These are phyloP conservation scores for Galagoides demidoff DNA, from an alignment of 2,797 vertebrate genomes.

Conservation along the genomic window DNA sequence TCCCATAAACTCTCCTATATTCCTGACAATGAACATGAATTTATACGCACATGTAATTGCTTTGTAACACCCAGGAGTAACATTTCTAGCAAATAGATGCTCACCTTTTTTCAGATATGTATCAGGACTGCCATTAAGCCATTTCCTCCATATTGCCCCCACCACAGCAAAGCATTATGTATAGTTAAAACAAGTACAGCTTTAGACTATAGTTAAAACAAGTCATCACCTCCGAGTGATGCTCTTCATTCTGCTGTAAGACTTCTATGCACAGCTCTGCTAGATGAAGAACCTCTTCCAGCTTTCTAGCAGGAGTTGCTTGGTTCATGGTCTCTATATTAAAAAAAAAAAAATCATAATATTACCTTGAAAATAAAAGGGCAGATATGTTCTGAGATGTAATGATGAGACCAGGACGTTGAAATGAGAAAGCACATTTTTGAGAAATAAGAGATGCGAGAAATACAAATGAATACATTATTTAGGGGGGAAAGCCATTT, in stretches of 20 bases:
- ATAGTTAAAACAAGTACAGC: slow-evolving; percentile 55
- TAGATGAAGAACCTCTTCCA: slow-evolving; percentile 95
- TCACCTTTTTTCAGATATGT: slow-evolving; percentile 78
- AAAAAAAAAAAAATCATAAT: slow-evolving; percentile 71
- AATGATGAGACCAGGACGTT: slow-evolving; percentile 35
- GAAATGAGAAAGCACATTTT: slow-evolving; percentile 55
- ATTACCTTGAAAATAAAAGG: slow-evolving; percentile 75
- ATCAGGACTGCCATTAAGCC: slow-evolving; percentile 75
- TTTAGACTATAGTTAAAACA: slow-evolving; percentile 56
- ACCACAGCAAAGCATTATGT: slow-evolving; percentile 45
- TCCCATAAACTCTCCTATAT: not conserved
- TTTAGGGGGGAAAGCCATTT: slow-evolving; percentile 53
- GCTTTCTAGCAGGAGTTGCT: slow-evolving; percentile 90
- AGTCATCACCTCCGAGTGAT: slow-evolving; percentile 95
- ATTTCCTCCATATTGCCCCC: slow-evolving; percentile 76
- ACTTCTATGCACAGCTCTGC: slow-evolving; percentile 98
- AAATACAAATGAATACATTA: slow-evolving; percentile 62
- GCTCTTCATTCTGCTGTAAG: slow-evolving; percentile 97
- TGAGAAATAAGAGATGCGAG: slow-evolving; percentile 58
- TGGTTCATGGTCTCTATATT: slow-evolving; percentile 90
- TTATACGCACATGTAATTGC: not conserved
- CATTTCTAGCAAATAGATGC: slow-evolving; percentile 78
- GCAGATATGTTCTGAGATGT: not conserved
- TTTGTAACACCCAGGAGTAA: not conserved
- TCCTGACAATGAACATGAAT: not conserved